phyloP scores from a whole-genome alignment of 2,113 vertebrate species.

The Elephas maximus region DNA sequence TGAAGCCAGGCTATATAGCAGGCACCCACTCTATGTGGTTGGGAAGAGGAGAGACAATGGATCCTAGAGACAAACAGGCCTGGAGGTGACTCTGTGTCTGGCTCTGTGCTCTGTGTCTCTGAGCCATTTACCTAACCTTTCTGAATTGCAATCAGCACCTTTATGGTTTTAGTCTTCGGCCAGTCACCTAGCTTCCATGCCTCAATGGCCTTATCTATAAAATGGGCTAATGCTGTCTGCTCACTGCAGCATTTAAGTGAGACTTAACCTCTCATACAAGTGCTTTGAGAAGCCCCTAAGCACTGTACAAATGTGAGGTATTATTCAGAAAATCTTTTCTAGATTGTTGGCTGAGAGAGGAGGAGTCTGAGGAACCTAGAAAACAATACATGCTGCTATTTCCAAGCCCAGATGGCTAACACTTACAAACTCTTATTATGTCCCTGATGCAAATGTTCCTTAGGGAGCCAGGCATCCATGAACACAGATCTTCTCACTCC shows the following conservation, averaged over 20 bases:
- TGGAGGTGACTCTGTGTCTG: not conserved
- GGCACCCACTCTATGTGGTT: not conserved
- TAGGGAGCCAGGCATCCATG: no score
- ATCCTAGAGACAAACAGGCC: not conserved
- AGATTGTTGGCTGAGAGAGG: not conserved
- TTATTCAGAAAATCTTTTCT: not conserved
- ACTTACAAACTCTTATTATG: not conserved
- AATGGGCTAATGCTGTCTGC: not conserved
- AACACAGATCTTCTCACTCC: no score
- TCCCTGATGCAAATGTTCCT: no score
- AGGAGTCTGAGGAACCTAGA: not conserved
- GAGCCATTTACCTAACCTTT: not conserved
- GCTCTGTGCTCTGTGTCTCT: not conserved
- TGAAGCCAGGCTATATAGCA: rapidly evolving
- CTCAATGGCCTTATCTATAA: not conserved
- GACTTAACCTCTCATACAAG: not conserved
- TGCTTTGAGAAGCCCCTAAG: not conserved
- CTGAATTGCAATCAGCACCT: not conserved
- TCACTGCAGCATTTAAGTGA: not conserved
- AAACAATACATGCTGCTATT: not conserved
- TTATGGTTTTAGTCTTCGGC: not conserved
- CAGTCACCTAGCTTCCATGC: not conserved
- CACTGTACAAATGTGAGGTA: not conserved
- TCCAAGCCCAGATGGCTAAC: not conserved
- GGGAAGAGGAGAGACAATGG: not conserved